phyloP scores from a whole-genome alignment of 2,113 vertebrate genomes.

The Gymnogyps californianus region DNA sequence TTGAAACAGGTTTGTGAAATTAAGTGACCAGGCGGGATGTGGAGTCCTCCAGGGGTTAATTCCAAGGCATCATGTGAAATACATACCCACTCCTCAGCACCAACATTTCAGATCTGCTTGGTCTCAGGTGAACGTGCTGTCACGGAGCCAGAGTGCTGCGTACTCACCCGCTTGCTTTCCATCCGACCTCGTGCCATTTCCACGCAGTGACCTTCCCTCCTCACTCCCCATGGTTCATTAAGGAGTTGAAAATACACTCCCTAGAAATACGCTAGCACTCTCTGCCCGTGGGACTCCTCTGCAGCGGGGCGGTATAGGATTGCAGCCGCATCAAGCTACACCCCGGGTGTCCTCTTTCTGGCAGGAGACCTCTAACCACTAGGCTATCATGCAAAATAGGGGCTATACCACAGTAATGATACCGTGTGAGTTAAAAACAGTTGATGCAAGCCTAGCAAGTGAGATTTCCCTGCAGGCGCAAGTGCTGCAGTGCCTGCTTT shows the following conservation, averaged over 20 bases:
- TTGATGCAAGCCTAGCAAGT: neutral
- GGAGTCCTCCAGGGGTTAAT: neutral
- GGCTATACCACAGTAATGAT: neutral
- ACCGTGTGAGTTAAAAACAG: neutral
- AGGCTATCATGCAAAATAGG: neutral
- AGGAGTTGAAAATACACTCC: neutral
- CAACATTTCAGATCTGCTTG: neutral
- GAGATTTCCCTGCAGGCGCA: neutral
- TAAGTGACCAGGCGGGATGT: neutral
- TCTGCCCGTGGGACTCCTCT: neutral
- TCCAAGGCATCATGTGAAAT: neutral
- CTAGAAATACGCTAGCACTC: neutral
- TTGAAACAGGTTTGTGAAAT: neutral
- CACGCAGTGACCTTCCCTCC: neutral
- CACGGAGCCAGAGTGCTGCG: rapidly evolving
- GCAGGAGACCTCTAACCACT: neutral
- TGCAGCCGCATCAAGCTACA: neutral
- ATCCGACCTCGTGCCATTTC: rapidly evolving
- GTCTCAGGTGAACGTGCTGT: rapidly evolving
- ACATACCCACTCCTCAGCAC: neutral
- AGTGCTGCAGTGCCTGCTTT: neutral
- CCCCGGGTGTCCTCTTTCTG: neutral
- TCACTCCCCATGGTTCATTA: neutral
- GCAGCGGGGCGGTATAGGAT: rapidly evolving
- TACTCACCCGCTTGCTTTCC: neutral